Base-by-base conservation (phyloP, 2,888 invertebrate genomes). In the Pristionchus japonicus region DNA sequence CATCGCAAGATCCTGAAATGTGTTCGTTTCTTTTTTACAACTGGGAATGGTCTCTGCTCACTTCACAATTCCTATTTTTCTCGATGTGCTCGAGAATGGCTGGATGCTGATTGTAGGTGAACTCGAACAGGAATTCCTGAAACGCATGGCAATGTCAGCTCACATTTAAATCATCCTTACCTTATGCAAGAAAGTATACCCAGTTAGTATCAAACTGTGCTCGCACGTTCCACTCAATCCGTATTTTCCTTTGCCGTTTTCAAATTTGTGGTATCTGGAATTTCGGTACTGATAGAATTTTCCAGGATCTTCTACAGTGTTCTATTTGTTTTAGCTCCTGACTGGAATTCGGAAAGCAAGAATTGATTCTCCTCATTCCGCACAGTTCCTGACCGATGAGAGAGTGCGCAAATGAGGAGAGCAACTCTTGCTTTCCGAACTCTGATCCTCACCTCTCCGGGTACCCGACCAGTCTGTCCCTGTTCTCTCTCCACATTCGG, bases 11-110 rank as follows among this genome's bases (percentile, higher is more conserved):
- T 99, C 99, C 95, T 99, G 99, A 95, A 83, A n/a, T 27, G 1
- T 4, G 1, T 23, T 1, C 6, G 3, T 27, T 23, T 9, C 37
- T 37, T 2, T 13, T 15, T 70, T 34, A 6, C 1, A n/a, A 9
- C 1, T 40, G 1, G 34, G 15, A 74, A 1, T 15, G 47, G n/a
- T n/a, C n/a, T n/a, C n/a, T n/a, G 27, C 83, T 2, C 34, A 52
- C 83, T 95, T 99, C 99, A 95, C 99, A 99, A 95, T 99, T 99
- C 97, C 98, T 97, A 94, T 97, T 97, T 95, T 98, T 97, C 95
- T 99, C 98, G 23, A 98, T 98, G 95, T 98, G 97, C 94, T 98
- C 97, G 61, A 98, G 95, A 87, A 99, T 97, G 23, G 97, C 97
- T 95, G 97, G 97, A 0, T 98, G 98, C 95, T 99, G 96, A 95